These are phyloP conservation scores for Eilema griseolum DNA, from an alignment of 2,888 invertebrate species.

Conservation along the genomic window DNA sequence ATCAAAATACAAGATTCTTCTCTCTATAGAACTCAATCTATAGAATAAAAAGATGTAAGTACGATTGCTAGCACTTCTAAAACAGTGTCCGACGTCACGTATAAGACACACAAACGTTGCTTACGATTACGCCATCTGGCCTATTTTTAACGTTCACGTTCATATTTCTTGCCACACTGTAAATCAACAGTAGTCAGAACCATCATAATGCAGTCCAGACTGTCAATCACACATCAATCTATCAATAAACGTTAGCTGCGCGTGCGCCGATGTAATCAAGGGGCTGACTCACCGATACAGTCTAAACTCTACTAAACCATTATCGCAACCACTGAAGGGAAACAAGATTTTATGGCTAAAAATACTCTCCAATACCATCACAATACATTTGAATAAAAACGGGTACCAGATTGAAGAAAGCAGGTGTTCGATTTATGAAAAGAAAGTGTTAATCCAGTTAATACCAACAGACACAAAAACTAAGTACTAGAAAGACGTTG, in stretches of 20 bases:
- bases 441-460: conserved; percentile 8
- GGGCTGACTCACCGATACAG: conserved; percentile 14
- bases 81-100: not conserved
- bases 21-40: too few species aligned
- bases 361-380: conserved; percentile 13
- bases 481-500: not conserved
- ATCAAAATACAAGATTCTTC: too few species aligned
- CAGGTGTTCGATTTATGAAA: conserved; percentile 15
- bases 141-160: not conserved
- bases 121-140: not conserved
- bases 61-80: too few species aligned
- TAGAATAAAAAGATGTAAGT: too few species aligned
- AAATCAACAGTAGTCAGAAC: not conserved
- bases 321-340: conserved; percentile 10
- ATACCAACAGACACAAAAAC: not conserved
- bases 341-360: conserved; percentile 17
- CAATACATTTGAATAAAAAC: conserved; percentile 21
- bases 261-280: conserved; percentile 13
- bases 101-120: not conserved
- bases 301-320: conserved; percentile 3
- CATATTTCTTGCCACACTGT: not conserved
- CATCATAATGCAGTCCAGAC: conserved; percentile 19
- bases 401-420: not conserved
- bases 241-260: conserved; percentile 29
- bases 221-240: conserved; percentile 31